phyloP scores from a whole-genome alignment of 2,888 invertebrate species.

The Folsomia manolachei region DNA sequence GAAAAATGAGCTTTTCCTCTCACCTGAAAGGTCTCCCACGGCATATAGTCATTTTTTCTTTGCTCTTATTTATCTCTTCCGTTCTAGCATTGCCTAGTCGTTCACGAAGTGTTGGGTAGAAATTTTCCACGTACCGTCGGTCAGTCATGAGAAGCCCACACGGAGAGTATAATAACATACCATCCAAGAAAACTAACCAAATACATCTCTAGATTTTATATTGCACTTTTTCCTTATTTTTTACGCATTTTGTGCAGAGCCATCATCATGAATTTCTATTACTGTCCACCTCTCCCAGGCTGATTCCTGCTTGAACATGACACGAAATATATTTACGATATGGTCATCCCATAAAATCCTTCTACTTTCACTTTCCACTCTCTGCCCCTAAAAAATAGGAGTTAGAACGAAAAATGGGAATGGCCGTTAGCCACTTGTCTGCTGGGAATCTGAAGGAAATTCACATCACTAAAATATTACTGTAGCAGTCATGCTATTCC shows the following conservation, averaged over 20 bases:
- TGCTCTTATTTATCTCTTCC: no score
- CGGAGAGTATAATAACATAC: no score
- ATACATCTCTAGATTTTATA: no score
- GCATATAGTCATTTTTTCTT: conserved; percentile 19
- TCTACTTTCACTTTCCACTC: background rate
- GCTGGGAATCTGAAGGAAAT: background rate
- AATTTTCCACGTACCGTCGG: no score
- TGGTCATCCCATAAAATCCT: conserved; percentile 17
- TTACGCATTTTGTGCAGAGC: background rate
- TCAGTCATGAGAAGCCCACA: no score
- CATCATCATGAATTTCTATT: conserved; percentile 8
- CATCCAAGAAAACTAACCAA: no score
- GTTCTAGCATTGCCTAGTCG: no score
- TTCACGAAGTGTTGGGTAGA: no score
- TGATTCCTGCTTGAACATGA: conserved; percentile 10
- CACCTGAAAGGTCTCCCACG: conserved; percentile 47
- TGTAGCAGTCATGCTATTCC: background rate
- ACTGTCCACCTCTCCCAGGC: conserved; percentile 7
- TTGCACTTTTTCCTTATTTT: no score
- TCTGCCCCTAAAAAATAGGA: background rate
- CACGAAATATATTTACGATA: conserved; percentile 17
- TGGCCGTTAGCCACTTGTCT: background rate
- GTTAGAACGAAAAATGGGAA: background rate
- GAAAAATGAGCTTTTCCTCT: conserved; percentile 44
- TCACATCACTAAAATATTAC: background rate